Percentiles rank a stretch among this genome's conserved stretches.
phyloP scores from a whole-genome alignment of 1,140 invertebrate genomes.

The Leptonema lineaticorne region DNA sequence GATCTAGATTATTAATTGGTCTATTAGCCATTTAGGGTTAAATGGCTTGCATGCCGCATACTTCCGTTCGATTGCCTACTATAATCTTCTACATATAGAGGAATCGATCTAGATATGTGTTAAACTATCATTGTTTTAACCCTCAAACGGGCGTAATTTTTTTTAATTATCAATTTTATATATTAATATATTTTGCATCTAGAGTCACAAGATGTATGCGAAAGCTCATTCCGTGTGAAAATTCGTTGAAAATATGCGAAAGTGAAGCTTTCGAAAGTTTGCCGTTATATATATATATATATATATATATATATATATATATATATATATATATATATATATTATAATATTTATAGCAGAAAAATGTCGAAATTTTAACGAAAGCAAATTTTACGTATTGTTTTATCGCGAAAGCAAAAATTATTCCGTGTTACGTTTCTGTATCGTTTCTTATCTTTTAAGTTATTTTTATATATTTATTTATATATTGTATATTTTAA shows the following conservation, averaged over 20 bases:
- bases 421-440: too few species aligned
- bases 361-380: not conserved
- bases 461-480: too few species aligned
- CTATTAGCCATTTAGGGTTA: slow-evolving; percentile 21
- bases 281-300: not conserved
- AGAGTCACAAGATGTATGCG: not conserved
- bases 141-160: too few species aligned
- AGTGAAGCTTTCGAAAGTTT: not conserved
- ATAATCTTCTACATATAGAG: not conserved
- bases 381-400: slow-evolving; percentile 3
- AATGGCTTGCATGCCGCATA: not conserved
- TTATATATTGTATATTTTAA: too few species aligned
- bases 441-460: too few species aligned
- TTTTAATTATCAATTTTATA: too few species aligned
- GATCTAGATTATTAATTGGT: slow-evolving; percentile 24
- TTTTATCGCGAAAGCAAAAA: too few species aligned
- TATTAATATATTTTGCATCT: not conserved
- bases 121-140: not conserved
- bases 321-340: too few species aligned
- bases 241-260: not conserved
- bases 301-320: too few species aligned
- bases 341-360: too few species aligned
- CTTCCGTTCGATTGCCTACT: not conserved
- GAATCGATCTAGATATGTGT: not conserved
- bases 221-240: not conserved